These are phyloP conservation scores for Brachyhypopomus occidentalis DNA, from an alignment of 2,113 vertebrate genomes.

Conservation along the genomic window DNA sequence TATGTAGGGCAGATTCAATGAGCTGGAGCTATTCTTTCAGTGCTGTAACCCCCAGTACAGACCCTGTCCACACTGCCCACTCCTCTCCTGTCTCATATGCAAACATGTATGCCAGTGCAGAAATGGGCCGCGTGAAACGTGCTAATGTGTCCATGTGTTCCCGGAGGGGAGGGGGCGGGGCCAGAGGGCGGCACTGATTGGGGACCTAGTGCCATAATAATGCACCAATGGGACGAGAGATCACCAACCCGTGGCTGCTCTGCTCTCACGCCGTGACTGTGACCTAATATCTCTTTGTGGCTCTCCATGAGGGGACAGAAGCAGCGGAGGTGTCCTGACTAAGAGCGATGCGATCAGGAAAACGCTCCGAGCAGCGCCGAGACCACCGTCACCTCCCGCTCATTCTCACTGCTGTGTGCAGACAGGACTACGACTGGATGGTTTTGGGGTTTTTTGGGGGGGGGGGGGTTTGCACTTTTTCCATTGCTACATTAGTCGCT, in stretches of 20 bases:
- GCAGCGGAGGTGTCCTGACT: constrained; percentile 19
- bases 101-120: background rate
- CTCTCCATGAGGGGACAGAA: constrained; percentile 25
- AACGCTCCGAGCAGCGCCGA: background rate
- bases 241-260: constrained; percentile 13
- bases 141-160: background rate
- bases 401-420: background rate
- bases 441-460: too few species aligned
- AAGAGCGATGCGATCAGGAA: background rate
- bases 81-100: constrained; percentile 27
- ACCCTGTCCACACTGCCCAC: constrained; percentile 24
- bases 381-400: constrained; percentile 26
- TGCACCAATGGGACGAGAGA: background rate
- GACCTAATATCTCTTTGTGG: constrained; percentile 31
- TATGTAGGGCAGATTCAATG: constrained; percentile 54
- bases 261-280: constrained; percentile 10
- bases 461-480: background rate
- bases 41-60: constrained; percentile 10
- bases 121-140: background rate
- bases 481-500: background rate
- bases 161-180: background rate
- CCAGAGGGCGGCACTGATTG: background rate
- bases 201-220: constrained; percentile 30
- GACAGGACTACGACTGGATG: background rate
- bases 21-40: constrained; percentile 52